phyloP scores from a whole-genome alignment of 2,113 vertebrate genomes.

The Crotalus tigris region DNA sequence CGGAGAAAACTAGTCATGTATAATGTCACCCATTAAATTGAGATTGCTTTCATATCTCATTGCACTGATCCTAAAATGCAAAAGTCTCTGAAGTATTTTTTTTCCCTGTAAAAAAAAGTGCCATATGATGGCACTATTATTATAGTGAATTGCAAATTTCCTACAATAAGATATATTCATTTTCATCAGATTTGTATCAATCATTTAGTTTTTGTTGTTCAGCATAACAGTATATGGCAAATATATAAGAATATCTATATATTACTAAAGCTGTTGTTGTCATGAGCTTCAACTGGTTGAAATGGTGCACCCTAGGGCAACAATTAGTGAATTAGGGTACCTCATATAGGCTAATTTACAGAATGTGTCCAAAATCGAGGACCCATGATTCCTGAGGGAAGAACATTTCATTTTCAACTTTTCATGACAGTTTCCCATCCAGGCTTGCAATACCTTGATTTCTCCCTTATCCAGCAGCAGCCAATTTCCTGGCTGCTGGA shows the following conservation, averaged over 20 bases:
- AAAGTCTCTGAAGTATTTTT: not conserved
- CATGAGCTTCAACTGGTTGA: no score
- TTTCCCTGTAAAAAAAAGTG: no score
- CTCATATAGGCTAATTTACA: no score
- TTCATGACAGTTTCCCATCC: not conserved
- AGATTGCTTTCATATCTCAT: not conserved
- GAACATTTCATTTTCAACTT: no score
- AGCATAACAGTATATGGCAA: no score
- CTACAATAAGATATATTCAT: not conserved
- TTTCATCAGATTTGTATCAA: not conserved
- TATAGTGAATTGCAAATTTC: not conserved
- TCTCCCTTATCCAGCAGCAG: not conserved
- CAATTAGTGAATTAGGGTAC: no score
- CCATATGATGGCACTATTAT: not conserved
- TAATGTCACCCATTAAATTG: not conserved
- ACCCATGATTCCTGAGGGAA: no score
- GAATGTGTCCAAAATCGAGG: no score
- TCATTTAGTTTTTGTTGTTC: not conserved
- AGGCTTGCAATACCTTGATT: not conserved
- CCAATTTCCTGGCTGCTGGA: not conserved
- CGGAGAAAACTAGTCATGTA: not conserved
- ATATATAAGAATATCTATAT: no score
- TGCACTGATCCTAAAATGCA: not conserved
- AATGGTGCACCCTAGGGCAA: no score
- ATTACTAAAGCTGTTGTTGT: no score